phyloP scores from a whole-genome alignment of 2,888 invertebrate genomes.

The Cryptocheilus praepositus region DNA sequence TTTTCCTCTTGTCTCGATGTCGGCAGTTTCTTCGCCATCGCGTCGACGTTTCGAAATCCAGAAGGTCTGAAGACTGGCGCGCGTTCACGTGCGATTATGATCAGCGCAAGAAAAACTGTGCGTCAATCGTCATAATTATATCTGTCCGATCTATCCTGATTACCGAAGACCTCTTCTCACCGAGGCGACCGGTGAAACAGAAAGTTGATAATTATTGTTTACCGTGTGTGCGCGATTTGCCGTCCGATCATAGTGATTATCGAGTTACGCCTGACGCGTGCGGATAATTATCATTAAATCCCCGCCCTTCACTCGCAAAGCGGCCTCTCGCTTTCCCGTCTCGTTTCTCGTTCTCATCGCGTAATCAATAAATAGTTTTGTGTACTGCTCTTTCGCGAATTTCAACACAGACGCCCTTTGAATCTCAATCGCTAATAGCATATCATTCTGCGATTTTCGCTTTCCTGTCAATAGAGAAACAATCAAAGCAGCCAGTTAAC shows the following conservation, averaged over 20 bases:
- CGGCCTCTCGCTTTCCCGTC: too few species aligned
- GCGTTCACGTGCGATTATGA: too few species aligned
- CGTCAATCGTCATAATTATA: slow-evolving; percentile 36
- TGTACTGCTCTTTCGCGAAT: too few species aligned
- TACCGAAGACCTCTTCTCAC: slow-evolving; percentile 10
- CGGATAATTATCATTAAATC: slow-evolving; percentile 18
- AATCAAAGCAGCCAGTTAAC: too few species aligned
- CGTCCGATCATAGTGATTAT: slow-evolving; percentile 38
- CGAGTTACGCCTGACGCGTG: slow-evolving; percentile 30
- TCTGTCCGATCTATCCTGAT: slow-evolving; percentile 13
- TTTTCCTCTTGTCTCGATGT: slow-evolving; percentile 3
- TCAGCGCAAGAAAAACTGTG: slow-evolving; percentile 24
- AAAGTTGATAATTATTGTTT: slow-evolving; percentile 38
- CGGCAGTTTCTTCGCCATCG: neutral
- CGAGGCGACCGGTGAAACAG: slow-evolving; percentile 2
- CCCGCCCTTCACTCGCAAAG: too few species aligned
- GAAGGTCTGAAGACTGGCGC: too few species aligned
- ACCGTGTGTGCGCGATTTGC: slow-evolving; percentile 10
- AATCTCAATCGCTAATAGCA: too few species aligned
- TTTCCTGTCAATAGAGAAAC: too few species aligned
- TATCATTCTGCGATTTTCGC: too few species aligned
- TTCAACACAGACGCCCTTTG: too few species aligned
- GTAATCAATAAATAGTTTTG: neutral
- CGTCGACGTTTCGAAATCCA: too few species aligned
- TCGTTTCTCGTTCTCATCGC: neutral